phyloP scores from a whole-genome alignment of 2,113 vertebrate species.

The Gallinago undulata region DNA sequence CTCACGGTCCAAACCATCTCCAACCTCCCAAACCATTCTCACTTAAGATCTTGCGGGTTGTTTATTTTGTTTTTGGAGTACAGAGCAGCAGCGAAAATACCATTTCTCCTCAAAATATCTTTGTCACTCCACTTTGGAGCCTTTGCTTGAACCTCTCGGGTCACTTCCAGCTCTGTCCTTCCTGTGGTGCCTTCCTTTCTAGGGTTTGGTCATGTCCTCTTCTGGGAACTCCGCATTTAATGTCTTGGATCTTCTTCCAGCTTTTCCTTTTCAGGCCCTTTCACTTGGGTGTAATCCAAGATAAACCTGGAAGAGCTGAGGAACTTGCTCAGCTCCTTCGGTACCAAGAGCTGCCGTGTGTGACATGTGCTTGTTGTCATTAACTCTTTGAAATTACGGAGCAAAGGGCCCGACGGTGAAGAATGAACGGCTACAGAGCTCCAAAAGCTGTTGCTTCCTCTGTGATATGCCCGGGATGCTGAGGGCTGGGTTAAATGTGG shows the following conservation, averaged over 20 bases:
- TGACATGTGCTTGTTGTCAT: not conserved
- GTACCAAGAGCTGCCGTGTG: not conserved
- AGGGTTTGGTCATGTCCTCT: not conserved
- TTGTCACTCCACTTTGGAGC: not conserved
- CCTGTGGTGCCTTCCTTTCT: not conserved
- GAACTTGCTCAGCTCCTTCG: not conserved
- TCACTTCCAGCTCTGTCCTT: not conserved
- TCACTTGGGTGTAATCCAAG: not conserved
- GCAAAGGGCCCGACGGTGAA: not conserved
- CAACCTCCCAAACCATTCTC: not conserved
- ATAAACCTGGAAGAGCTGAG: not conserved
- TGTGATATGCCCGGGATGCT: not conserved
- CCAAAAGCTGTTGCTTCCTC: not conserved
- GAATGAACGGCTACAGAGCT: not conserved
- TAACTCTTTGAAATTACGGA: not conserved
- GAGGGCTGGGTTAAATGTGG: not conserved
- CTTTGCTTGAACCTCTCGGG: not conserved
- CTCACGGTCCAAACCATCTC: not conserved
- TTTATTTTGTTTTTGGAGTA: too few relatives aligned
- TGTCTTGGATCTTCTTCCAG: not conserved
- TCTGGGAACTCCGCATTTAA: not conserved
- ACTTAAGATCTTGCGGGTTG: not conserved
- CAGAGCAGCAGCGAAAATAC: not conserved
- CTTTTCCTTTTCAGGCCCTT: not conserved
- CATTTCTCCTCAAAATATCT: not conserved